phyloP scores from a whole-genome alignment of 2,797 vertebrate genomes.

The Trematocara caparti region DNA sequence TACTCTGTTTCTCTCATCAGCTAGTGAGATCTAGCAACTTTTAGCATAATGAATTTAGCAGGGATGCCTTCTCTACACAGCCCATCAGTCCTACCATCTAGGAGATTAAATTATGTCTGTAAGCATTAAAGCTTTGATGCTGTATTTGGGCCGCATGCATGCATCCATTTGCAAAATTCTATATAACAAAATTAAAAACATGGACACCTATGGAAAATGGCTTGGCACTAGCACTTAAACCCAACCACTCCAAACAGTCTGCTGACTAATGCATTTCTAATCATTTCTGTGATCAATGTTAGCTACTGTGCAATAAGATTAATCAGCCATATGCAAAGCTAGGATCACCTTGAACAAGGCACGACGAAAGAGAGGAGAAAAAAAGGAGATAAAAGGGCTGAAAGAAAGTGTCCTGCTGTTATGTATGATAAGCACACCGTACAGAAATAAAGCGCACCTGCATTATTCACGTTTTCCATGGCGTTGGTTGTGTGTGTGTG shows the following conservation, averaged over 20 bases:
- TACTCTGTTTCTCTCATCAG: slow-evolving; percentile 51
- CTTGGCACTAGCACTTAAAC: slow-evolving; percentile 72
- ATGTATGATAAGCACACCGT: slow-evolving; percentile 53
- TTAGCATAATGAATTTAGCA: slow-evolving; percentile 77
- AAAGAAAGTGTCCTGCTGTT: slow-evolving; percentile 48
- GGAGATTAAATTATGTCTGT: slow-evolving; percentile 77
- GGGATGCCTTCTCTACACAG: slow-evolving; percentile 67
- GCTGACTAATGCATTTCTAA: slow-evolving; percentile 81
- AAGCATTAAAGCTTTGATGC: slow-evolving; percentile 76
- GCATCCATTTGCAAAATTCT: slow-evolving; percentile 79
- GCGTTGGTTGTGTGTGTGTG: slow-evolving; percentile 21
- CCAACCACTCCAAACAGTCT: slow-evolving; percentile 66
- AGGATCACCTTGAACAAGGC: slow-evolving; percentile 70
- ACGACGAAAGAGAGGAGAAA: slow-evolving; percentile 19
- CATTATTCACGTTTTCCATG: slow-evolving; percentile 63
- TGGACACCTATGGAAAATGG: slow-evolving; percentile 75
- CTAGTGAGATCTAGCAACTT: slow-evolving; percentile 72
- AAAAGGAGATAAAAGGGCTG: slow-evolving; percentile 39
- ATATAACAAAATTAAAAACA: slow-evolving; percentile 79
- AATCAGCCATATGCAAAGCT: slow-evolving; percentile 76
- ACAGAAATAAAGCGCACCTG: slow-evolving; percentile 64
- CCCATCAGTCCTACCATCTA: slow-evolving; percentile 73
- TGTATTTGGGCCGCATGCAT: slow-evolving; percentile 68
- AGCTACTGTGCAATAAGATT: slow-evolving; percentile 74
- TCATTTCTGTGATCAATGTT: slow-evolving; percentile 80